Base-by-base conservation (phyloP, 2,113 vertebrate species). In the Nothoprocta perdicaria region DNA sequence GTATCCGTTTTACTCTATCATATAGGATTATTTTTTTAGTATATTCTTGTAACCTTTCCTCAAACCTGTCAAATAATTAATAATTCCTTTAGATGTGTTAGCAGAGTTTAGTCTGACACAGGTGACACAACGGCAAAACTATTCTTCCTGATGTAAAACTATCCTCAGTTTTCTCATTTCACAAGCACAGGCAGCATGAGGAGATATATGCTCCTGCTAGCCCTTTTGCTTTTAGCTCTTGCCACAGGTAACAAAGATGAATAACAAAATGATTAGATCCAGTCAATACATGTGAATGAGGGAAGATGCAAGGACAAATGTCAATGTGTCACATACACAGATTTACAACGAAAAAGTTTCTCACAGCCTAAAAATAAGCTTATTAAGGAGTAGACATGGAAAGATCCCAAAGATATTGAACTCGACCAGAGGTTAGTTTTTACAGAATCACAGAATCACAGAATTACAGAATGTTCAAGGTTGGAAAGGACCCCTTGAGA, bases 231-330 rank as follows among this genome's bases (percentile, higher is more conserved):
- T 92, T 50, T 94, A 76, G 65, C 65, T 91, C 71, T 91, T 29
- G 2, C 46, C 5, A 4, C 82, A 89, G 52, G 78, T 92, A 84
- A 29, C 38, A 57, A 55, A 90, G 82, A 85, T 92, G 76, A 88
- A 75, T 63, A 53, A n/a, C 86, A 58, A 95, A 93, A 94, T 81
- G 4, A 88, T 88, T 90, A 91, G 57, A 77, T 84, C 66, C 65
- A 40, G 40, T 52, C 57, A 83, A 33, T 90, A 82, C 52, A 38
- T 29, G 45, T 77, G 80, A 91, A 46, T 81, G 45, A 84, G 85
- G 76, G 60, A 14, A 91, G 79, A 57, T 94, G 38, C 57, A 83
- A 72, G 58, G 80, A 67, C 88, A 78, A 93, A 86, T 68, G 69
- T 86, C 92, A 94, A 29, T 66, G 61, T 91, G 58, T 91, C 77